Evolutionary conservation across 2,888 invertebrate species (phyloP).

Genomic region (Macrophya alboannulata): DNA sequence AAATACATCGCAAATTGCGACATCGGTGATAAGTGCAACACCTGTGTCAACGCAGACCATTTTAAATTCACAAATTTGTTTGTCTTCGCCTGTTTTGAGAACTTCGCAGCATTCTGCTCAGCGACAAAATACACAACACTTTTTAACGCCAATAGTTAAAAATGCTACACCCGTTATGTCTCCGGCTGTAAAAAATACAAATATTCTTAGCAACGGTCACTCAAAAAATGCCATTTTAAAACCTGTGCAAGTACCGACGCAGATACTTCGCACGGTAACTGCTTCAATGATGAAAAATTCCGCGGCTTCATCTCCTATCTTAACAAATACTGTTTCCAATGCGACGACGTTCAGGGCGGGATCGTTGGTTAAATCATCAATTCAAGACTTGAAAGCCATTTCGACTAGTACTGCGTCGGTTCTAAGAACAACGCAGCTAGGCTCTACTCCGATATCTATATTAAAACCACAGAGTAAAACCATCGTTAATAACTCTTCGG

Average conservation of each 20-base stretch:
- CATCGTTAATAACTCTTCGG: conserved; percentile 48
- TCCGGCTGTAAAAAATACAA: conserved; percentile 56
- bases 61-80: conserved; percentile 66
- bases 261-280: conserved; percentile 67
- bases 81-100: conserved; percentile 68
- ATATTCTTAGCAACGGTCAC: conserved; percentile 51
- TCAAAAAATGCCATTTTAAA: conserved; percentile 62
- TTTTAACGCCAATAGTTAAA: conserved; percentile 70
- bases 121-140: conserved; percentile 68
- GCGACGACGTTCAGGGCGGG: conserved; percentile 58
- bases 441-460: conserved; percentile 72
- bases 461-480: conserved; percentile 73
- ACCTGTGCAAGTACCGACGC: conserved; percentile 72
- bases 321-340: conserved; percentile 59
- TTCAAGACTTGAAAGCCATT: conserved; percentile 68
- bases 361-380: conserved; percentile 63
- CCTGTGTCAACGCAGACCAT: conserved; percentile 64
- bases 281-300: conserved; percentile 62
- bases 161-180: conserved; percentile 59
- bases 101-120: conserved; percentile 66
- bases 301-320: conserved; percentile 54
- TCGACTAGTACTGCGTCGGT: conserved; percentile 64
- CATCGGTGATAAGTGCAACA: conserved; percentile 47
- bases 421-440: conserved; percentile 66
- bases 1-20: conserved; percentile 53